These are phyloP conservation scores for Drosophila sechellia DNA, from an alignment of 1,140 invertebrate genomes.

Conservation along the genomic window DNA sequence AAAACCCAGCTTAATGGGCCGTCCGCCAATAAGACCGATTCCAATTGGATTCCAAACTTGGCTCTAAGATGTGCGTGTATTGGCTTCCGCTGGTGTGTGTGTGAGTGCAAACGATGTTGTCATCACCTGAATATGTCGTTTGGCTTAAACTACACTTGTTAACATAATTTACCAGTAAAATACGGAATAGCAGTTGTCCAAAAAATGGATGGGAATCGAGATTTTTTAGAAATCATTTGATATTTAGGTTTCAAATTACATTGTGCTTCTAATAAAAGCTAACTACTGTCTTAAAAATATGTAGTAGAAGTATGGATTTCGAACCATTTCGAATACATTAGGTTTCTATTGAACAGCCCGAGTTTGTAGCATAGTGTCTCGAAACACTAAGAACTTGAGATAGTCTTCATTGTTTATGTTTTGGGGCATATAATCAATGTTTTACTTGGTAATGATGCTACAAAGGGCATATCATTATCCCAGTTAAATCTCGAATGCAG, in stretches of 20 bases:
- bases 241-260: too few relatives aligned
- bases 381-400: background rate
- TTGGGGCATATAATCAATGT: background rate
- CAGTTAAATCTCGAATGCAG: background rate
- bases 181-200: background rate
- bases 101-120: slow-evolving; percentile 64
- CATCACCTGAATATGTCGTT: slow-evolving; percentile 67
- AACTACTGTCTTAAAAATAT: too few relatives aligned
- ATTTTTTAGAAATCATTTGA: background rate
- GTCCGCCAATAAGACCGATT: slow-evolving; percentile 52
- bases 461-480: background rate
- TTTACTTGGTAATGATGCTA: background rate
- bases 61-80: slow-evolving; percentile 41
- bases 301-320: too few relatives aligned
- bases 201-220: too few relatives aligned
- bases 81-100: slow-evolving; percentile 23
- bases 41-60: slow-evolving; percentile 49
- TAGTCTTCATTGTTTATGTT: slow-evolving; percentile 1
- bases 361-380: slow-evolving; percentile 6
- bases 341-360: background rate
- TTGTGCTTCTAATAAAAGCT: too few relatives aligned
- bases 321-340: background rate
- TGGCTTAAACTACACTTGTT: slow-evolving; percentile 23
- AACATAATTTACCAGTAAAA: background rate
- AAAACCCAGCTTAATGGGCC: slow-evolving; percentile 39